Conservation (phyloP, 1,140 invertebrate genomes). For the Drosophila neocordata region DNA sequence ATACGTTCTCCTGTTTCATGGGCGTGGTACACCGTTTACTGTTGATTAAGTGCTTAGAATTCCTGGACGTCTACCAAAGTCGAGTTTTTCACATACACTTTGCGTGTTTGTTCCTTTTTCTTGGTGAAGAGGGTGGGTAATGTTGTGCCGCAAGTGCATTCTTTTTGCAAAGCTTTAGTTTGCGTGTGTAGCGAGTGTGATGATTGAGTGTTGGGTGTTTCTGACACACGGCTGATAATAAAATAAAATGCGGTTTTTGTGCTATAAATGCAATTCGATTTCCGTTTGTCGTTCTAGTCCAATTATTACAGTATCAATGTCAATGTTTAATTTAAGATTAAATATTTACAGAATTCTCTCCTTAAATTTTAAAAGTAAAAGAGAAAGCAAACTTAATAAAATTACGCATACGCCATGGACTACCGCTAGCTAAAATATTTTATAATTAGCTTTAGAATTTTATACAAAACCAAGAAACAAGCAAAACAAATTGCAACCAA, state of each 20-base stretch:
- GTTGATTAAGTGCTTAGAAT: conserved; percentile 43
- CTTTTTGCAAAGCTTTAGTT: too few relatives aligned
- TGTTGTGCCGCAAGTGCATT: not conserved
- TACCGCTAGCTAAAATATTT: not conserved
- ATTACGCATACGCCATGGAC: conserved; percentile 40
- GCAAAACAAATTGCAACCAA: conserved; percentile 56
- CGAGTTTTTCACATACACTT: conserved; percentile 12
- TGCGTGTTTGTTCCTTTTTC: conserved; percentile 40
- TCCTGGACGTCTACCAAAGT: not conserved
- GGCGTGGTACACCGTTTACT: conserved; percentile 35
- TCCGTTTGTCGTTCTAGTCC: not conserved
- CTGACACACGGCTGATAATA: conserved; percentile 16
- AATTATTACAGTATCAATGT: not conserved
- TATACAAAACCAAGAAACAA: conserved; percentile 13
- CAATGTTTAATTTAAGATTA: not conserved
- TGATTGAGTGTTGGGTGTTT: conserved; percentile 11
- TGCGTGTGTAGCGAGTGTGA: not conserved
- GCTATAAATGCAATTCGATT: not conserved
- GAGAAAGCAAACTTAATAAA: conserved; percentile 11
- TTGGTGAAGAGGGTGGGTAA: too few relatives aligned
- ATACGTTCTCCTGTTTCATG: conserved; percentile 16
- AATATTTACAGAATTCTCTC: too few relatives aligned
- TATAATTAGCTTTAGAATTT: conserved; percentile 45
- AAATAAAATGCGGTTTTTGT: conserved; percentile 24
- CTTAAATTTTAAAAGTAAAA: too few relatives aligned